Base-by-base conservation (phyloP, 2,113 vertebrate genomes). In the Oreochromis aureus region DNA sequence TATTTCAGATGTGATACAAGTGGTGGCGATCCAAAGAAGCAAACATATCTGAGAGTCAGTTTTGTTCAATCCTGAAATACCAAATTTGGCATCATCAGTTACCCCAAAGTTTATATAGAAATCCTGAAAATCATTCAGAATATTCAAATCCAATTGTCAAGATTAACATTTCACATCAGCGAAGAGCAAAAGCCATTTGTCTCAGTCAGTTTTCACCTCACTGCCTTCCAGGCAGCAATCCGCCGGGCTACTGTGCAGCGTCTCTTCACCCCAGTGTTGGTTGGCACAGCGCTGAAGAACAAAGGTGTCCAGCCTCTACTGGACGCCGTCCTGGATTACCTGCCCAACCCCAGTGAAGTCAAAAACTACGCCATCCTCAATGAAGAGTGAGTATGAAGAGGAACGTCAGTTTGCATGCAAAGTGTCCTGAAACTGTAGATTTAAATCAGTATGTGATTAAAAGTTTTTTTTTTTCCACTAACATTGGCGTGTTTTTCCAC, bases 201-300 rank as follows among this genome's bases (percentile, higher is more conserved):
- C 15, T 73, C 69, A 80, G 16, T 59, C 19, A 82, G 10, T 56
- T 76, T 61, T 39, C 10, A 36, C 30, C 32, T 44, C 10, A 51
- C 44, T 6, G 10, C 83, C 12, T n/a, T 73, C 19, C 78, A 99
- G 99, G 96, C 96, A 80, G 99, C 99, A 0, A 97, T 99, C 91
- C 97, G 98, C 79, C 96, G 99, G 91, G 97, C 97, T 7, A 99
- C 98, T 0, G 89, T 99, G 78, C 97, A 95, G 87, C 97, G 97
- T 24, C 92, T 96, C 58, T 99, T 99, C 92, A 96, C 96, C 6
- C 98, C 99, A 1, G 98, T 99, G 6, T 92, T 99, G 34, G 94
- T 99, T 89, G 99, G 99, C 84, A 99, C 98, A 10, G 99, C 99
- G 8, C 59, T 99, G 87, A 99, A 98, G 95, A 99, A 99, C 94